Evolutionary conservation across 2,888 invertebrate genomes (phyloP), one percentile per base, ranked within the genome.

Genomic region (Dastarcus helophoroides): DNA sequence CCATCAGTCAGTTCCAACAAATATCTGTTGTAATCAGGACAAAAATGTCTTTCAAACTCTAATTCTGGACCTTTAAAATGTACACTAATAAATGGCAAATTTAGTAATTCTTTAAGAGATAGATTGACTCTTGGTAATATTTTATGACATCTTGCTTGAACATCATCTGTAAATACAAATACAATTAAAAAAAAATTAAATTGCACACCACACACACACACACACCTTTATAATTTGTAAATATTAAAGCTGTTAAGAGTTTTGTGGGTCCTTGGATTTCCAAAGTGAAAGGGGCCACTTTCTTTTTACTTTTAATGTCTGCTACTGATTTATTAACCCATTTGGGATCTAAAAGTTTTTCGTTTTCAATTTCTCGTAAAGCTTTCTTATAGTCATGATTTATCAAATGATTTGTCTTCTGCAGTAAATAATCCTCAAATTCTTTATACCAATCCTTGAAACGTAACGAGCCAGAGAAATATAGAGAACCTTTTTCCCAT

Each of bases 231-330:
- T 19, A 21, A 28, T 3, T n/a, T 4, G 19, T 6, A 28, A 28
- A 28, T 10, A 28, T 16, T 3, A 28, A 13, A 4, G 28, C 19
- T 12, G 16, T 28, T 8, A 28, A n/a, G 3, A 28, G 21, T 16
- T 8, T 28, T 10, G 28, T 17, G 6, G 28, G 28, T 8, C 28
- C 28, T 6, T 28, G 12, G 12, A 28, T 9, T n/a, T 10, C n/a
- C 5, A 28, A 3, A 11, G 9, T 10, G 19, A 28, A 28, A 3
- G 28, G n/a, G 12, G 28, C 9, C 11, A 19, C 16, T 3, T 11
- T 2, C 11, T 19, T 28, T 8, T 3, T 6, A 3, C 16, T 11
- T 15, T 9, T 7, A 9, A 7, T 3, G 12, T 4, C 8, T 10
- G 10, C 14, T 13, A 14, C 14, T 9, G 12, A n/a, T 12, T 26